Evolutionary conservation across 2,113 vertebrate genomes (phyloP).

Genomic region (Tapirus terrestris): DNA sequence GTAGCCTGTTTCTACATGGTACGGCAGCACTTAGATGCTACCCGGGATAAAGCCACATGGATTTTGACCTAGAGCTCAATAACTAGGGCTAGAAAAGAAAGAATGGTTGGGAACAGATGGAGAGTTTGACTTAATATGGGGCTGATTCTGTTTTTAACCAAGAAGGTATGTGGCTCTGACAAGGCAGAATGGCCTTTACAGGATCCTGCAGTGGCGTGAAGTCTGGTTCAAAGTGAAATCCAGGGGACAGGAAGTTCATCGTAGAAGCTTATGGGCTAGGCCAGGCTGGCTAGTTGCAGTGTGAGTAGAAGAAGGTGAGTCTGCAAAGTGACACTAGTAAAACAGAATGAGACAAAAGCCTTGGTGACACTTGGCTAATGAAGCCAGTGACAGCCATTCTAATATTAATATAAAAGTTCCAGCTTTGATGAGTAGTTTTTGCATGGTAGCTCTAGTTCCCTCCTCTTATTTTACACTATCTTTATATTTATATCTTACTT

Average conservation of each 20-base stretch:
- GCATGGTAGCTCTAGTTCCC: neutral
- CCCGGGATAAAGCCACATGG: neutral
- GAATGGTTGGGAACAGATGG: conserved; percentile 34
- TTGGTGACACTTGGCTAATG: neutral
- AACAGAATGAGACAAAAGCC: neutral
- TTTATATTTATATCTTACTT: neutral
- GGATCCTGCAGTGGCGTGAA: neutral
- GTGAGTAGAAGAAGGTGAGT: neutral
- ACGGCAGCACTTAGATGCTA: neutral
- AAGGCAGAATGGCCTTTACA: neutral
- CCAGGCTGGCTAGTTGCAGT: neutral
- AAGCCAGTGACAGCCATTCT: neutral
- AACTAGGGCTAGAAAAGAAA: conserved; percentile 7
- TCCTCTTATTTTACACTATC: neutral
- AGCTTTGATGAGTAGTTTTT: neutral
- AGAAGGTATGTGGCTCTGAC: neutral
- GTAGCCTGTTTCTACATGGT: neutral
- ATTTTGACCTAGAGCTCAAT: conserved; percentile 36
- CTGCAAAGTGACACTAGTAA: neutral
- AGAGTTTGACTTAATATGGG: neutral
- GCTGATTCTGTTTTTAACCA: conserved; percentile 27
- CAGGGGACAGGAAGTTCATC: neutral
- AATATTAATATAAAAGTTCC: neutral
- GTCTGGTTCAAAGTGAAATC: neutral
- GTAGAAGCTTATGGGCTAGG: neutral